Conservation (phyloP, 2,113 vertebrate genomes). For the Zosterops japonicus region DNA sequence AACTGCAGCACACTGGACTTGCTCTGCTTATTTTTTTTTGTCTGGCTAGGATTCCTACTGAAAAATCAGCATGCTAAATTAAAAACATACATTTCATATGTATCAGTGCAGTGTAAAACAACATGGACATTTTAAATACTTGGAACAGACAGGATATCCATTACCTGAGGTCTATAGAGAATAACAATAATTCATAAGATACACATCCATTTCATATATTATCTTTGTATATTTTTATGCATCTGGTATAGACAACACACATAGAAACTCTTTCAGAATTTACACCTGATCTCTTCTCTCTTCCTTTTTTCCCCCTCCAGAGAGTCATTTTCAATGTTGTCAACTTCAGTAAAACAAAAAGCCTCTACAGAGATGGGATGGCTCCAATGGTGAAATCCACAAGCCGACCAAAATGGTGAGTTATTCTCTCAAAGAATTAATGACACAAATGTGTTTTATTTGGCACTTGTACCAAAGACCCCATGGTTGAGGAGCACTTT, state of each 20-base stretch:
- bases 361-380: constrained; percentile 98
- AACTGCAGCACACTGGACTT: neutral
- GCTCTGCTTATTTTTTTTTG: neutral
- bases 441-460: neutral
- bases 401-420: constrained; percentile 94
- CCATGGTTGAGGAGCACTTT: neutral
- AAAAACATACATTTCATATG: neutral
- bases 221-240: neutral
- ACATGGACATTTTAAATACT: neutral
- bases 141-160: neutral
- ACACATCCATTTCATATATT: neutral
- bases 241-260: neutral
- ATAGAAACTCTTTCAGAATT: neutral
- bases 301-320: constrained; percentile 52
- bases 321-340: constrained; percentile 97
- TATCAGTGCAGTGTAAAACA: neutral
- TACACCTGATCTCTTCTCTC: neutral
- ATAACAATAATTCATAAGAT: neutral
- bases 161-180: neutral
- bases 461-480: neutral
- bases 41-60: neutral
- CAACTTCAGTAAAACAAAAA: constrained; percentile 99
- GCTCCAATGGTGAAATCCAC: constrained; percentile 96
- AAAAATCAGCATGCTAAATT: neutral
- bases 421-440: neutral